Base-by-base conservation (phyloP, 2,797 vertebrate genomes). In the Labroides dimidiatus region DNA sequence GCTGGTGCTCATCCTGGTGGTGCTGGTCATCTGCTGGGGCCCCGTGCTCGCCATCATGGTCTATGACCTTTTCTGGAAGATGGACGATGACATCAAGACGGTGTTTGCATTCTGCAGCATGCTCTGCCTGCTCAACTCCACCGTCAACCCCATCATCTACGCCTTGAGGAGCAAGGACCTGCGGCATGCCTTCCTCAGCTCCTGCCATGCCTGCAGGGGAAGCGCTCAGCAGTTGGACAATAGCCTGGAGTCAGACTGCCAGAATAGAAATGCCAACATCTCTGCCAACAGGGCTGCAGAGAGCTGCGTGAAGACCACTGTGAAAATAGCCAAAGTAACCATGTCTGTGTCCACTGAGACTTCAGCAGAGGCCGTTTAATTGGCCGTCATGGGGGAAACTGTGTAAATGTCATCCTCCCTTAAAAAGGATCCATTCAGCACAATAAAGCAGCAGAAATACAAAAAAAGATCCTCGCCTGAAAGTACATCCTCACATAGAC, bases 241-340 rank as follows among this genome's bases (percentile, higher is more conserved):
- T 94, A 99, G 98, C 92, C 93, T 98, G 50, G 98, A 99, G 93
- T 99, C 98, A 3, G 98, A 99, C 94, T 98, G 95, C 94, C 96
- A 96, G 92, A 98, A 97, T 91, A 96, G 96, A 84, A 93, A 95
- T 0, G 87, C 93, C 57, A 94, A 96, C 91, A 96, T 97, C 62
- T 96, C 95, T 2, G 95, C 96, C 84, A 95, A 98, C 84, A 95
- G 96, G 91, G 98, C 97, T 15, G 96, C 98, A 0, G 97, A 99
- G 85, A 99, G 96, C 92, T 99, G 97, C 66, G 98, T 99, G 91
- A 99, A 99, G 94, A 99, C 96, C 95, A 99, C 98, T 87, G 97
- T 99, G 94, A 99, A 99, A 96, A 99, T 99, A 85, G 98, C 97
- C 96, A 99, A 99, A 98, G 97, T 99, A 86, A 99, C 98, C 73